Conservation (phyloP, 2,113 vertebrate species). For the Corapipo altera region DNA sequence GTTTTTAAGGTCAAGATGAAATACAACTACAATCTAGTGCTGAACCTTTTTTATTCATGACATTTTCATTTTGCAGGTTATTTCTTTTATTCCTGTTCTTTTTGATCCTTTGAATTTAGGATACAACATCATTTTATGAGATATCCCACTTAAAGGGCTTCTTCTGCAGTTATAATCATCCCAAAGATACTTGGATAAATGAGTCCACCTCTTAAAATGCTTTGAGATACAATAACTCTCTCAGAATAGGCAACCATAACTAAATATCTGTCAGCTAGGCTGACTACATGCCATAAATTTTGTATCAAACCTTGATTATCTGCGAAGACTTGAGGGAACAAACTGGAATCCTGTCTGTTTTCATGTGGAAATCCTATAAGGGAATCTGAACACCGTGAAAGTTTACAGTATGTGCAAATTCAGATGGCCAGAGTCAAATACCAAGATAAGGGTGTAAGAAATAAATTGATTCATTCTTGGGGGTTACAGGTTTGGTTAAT, state of each 20-base stretch:
- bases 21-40: background rate
- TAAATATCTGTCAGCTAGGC: background rate
- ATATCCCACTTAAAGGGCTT: background rate
- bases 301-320: background rate
- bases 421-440: background rate
- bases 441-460: background rate
- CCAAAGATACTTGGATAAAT: conserved; percentile 62
- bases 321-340: background rate
- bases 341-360: background rate
- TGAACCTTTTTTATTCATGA: background rate
- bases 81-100: conserved; percentile 9
- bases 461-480: background rate
- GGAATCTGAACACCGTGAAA: background rate
- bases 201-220: conserved; percentile 55
- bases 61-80: conserved; percentile 30
- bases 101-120: conserved; percentile 2
- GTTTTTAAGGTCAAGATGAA: conserved; percentile 24
- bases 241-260: conserved; percentile 32
- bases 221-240: conserved; percentile 37
- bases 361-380: background rate
- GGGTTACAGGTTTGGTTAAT: background rate
- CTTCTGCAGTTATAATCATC: conserved; percentile 27
- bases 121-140: background rate
- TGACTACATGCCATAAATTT: background rate
- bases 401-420: background rate